Conservation (phyloP, 2,113 vertebrate genomes). For the Lycocorax pyrrhopterus region DNA sequence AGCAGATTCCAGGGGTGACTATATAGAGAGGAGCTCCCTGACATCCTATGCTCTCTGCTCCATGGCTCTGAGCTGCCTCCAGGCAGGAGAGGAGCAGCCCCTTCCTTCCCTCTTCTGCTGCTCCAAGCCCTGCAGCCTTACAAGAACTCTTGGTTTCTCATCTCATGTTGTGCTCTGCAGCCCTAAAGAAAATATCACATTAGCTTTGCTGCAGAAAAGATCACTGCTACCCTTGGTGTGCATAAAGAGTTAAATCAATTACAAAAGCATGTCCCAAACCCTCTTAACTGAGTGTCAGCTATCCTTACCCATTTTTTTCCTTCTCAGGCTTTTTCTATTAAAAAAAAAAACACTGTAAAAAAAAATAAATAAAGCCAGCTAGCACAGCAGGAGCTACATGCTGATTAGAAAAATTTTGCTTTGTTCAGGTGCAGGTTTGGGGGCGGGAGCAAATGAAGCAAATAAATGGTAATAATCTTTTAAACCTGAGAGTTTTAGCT, state of each 20-base stretch:
- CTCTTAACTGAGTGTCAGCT: background rate
- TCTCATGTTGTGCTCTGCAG: background rate
- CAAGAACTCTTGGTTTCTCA: background rate
- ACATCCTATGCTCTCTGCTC: background rate
- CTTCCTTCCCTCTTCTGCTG: background rate
- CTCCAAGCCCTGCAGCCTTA: background rate
- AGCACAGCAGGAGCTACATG: constrained; percentile 19
- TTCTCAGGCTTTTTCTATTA: background rate
- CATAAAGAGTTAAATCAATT: constrained; percentile 35
- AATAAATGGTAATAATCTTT: constrained; percentile 58
- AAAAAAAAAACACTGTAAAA: background rate
- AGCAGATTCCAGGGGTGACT: background rate
- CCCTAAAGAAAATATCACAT: background rate
- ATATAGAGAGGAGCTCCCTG: background rate
- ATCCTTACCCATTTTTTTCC: background rate
- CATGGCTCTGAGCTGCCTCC: background rate
- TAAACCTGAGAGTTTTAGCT: constrained; percentile 50
- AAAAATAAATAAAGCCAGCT: background rate
- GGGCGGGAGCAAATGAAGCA: background rate
- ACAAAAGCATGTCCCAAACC: background rate
- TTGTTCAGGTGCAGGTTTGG: background rate
- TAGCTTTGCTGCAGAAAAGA: background rate
- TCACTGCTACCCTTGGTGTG: background rate
- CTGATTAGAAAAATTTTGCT: constrained; percentile 39
- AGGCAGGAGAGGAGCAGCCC: background rate